Base-by-base conservation (phyloP, 2,888 invertebrate species). In the Hypolimnas misippus region DNA sequence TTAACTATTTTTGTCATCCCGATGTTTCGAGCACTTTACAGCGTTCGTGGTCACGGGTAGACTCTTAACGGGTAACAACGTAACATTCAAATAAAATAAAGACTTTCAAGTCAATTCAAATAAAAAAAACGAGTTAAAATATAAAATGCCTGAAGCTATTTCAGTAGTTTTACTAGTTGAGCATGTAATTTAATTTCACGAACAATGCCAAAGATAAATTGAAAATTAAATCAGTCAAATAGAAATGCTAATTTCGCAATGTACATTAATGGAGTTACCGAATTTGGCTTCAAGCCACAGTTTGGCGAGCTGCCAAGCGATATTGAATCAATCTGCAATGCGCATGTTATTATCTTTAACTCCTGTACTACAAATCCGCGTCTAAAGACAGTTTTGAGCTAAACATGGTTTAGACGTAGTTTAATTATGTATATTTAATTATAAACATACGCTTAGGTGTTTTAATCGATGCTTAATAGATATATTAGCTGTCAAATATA, bases 261-360 rank as follows among this genome's bases (percentile, higher is more conserved):
- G 3, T n/a, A 14, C 29, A 49, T 49, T 3, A 46, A 21, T n/a
- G 5, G 4, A 21, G 5, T 29, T 14, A 42, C 17, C 14, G 29
- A 25, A 49, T 1, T 29, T 49, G 49, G 49, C 29, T 49, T n/a
- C 14, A 49, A 8, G 29, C 19, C 8, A 42, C 7, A 33, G 29
- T 12, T 52, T 62, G 56, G 56, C 56, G 29, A 21, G 3, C 1
- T 21, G 51, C 51, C 62, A 62, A 29, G 6, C 31, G 35, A 42
- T 64, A 21, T 33, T 49, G 46, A 52, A 49, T 49, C 44, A 49
- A 44, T 38, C 60, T 51, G 65, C 63, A 68, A 51, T 68, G 67
- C 65, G 59, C 53, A 25, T 54, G 10, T 38, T 40, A 38, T 38
- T n/a, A n/a, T n/a, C n/a, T n/a, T n/a, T n/a, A n/a, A n/a, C n/a